These are phyloP conservation scores for Drepana arcuata DNA, from an alignment of 1,140 invertebrate genomes.

Conservation along the genomic window DNA sequence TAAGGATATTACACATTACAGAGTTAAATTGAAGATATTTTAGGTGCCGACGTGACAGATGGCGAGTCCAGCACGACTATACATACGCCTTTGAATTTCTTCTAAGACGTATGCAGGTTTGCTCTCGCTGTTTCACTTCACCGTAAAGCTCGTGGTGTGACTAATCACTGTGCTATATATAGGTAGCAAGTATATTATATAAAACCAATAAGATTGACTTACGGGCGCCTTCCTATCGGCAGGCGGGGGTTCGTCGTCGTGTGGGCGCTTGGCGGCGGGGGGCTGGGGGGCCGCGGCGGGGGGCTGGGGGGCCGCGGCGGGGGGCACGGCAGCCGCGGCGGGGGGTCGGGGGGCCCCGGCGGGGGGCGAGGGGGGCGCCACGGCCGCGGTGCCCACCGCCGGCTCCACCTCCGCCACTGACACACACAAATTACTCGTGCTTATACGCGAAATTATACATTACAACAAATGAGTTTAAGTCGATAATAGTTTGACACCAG, in stretches of 20 bases:
- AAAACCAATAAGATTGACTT: no score
- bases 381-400: conserved; percentile 8
- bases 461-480: no score
- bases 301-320: conserved; percentile 70
- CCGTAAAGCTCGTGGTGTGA: no score
- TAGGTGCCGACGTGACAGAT: no score
- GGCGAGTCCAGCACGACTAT: no score
- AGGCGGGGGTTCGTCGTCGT: conserved; percentile 44
- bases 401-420: conserved; percentile 40
- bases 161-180: no score
- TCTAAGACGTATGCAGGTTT: no score
- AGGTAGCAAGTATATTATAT: background rate
- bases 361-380: conserved; percentile 9
- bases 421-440: conserved; percentile 2
- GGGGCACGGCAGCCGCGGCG: conserved; percentile 68
- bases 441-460: no score
- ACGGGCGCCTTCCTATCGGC: conserved; percentile 68
- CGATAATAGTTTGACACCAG: no score
- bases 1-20: background rate
- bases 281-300: conserved; percentile 70
- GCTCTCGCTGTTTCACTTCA: no score
- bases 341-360: conserved; percentile 14
- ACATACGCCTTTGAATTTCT: no score
- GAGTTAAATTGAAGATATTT: no score
- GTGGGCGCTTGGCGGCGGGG: conserved; percentile 38